Percentiles rank a stretch among this genome's conserved stretches.
phyloP scores from a whole-genome alignment of 2,797 vertebrate genomes.

The Poecilia picta region DNA sequence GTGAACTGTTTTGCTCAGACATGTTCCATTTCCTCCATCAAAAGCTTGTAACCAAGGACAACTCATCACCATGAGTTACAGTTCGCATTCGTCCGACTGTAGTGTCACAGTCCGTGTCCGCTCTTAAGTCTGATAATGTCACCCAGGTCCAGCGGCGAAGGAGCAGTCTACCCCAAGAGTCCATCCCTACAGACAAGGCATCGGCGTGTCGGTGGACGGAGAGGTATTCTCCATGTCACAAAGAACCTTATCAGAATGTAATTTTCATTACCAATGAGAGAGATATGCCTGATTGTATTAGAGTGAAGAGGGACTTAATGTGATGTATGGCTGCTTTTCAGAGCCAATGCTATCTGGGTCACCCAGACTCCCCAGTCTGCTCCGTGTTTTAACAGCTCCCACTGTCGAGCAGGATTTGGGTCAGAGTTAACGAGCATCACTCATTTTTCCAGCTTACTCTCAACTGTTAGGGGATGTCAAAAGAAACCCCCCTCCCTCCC shows the following conservation, averaged over 20 bases:
- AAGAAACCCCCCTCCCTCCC: conserved; percentile 48
- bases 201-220: conserved; percentile 23
- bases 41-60: conserved; percentile 29
- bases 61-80: conserved; percentile 31
- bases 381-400: conserved; percentile 80
- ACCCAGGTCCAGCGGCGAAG: conserved; percentile 27
- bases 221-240: conserved; percentile 69
- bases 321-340: conserved; percentile 75
- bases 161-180: conserved; percentile 34
- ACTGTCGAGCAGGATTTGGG: conserved; percentile 83
- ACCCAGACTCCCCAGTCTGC: conserved; percentile 79
- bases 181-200: conserved; percentile 24
- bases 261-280: conserved; percentile 71
- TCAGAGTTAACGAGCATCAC: conserved; percentile 80
- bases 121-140: conserved; percentile 58
- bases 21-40: conserved; percentile 44
- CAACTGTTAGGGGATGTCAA: conserved; percentile 57
- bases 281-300: conserved; percentile 73
- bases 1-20: conserved; percentile 18
- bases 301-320: conserved; percentile 75
- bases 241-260: conserved; percentile 69
- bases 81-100: conserved; percentile 25
- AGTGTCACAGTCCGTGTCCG: conserved; percentile 41
- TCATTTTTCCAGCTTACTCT: conserved; percentile 59
- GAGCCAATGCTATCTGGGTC: conserved; percentile 83